Percentiles rank a stretch among this genome's conserved stretches.
These are phyloP conservation scores for Myotis brandtii DNA, from an alignment of 2,113 vertebrate species.

Conservation along the genomic window DNA sequence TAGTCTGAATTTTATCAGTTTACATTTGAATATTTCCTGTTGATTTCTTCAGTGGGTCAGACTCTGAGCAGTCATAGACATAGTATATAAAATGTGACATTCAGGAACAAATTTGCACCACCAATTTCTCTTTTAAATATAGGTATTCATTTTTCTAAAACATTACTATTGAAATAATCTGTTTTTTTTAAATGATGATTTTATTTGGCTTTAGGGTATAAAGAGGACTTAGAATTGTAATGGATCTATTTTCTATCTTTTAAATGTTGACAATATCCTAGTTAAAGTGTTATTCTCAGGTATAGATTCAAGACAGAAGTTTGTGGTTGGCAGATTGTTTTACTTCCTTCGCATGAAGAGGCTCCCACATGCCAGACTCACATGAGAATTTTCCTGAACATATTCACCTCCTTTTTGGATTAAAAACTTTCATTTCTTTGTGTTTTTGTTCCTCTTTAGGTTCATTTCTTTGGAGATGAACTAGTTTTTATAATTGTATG, in stretches of 20 bases:
- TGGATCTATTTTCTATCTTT: not conserved
- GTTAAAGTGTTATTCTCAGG: not conserved
- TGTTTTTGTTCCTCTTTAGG: not conserved
- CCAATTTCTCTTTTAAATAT: not conserved
- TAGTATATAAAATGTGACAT: not conserved
- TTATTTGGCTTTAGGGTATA: not conserved
- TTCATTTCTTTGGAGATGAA: not conserved
- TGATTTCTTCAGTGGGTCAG: not conserved
- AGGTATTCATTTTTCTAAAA: not conserved
- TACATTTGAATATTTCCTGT: not conserved
- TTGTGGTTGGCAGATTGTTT: not conserved
- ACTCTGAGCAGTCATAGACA: not conserved
- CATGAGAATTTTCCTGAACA: not conserved
- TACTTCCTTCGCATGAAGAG: rapidly evolving
- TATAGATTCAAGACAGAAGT: not conserved
- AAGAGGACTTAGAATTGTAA: not conserved
- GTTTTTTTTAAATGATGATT: not conserved
- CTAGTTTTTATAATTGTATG: not conserved
- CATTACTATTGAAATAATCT: not conserved
- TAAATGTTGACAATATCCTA: not conserved
- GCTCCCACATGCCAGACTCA: rapidly evolving
- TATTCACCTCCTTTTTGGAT: not conserved
- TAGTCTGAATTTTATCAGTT: not conserved
- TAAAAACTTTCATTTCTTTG: not conserved
- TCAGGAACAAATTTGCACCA: not conserved